Evolutionary conservation across 92 coral and sea anemone species (phyloP).

Genomic region (Epizoanthus ramosus): DNA sequence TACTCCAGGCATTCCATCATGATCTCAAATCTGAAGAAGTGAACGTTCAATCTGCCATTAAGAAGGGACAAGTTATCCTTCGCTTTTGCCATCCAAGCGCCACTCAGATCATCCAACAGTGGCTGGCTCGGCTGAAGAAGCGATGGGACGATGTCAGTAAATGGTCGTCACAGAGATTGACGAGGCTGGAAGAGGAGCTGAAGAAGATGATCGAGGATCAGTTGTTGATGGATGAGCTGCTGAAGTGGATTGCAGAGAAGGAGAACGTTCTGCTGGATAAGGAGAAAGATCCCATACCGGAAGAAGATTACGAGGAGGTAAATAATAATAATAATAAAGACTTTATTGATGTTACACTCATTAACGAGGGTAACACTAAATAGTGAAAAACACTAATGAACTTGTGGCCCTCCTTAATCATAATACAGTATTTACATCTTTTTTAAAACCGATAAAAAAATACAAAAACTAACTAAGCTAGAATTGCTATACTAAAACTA

Average conservation of each 20-base stretch:
- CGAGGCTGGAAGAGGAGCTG: constrained; percentile 87
- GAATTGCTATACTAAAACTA: no score
- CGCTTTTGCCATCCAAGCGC: constrained; percentile 99
- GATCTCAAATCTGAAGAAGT: constrained; percentile 87
- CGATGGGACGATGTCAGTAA: constrained; percentile 94
- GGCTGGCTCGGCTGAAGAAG: constrained; percentile 90
- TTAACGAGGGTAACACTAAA: no score
- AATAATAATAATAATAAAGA: no score
- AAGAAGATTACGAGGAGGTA: constrained; percentile 83
- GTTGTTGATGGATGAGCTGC: constrained; percentile 81
- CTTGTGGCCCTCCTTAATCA: no score
- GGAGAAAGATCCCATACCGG: constrained; percentile 90
- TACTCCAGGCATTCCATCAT: constrained; percentile 72
- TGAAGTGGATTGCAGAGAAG: constrained; percentile 87
- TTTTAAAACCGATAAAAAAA: no score
- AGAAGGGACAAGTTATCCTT: constrained; percentile 96
- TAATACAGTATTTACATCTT: no score
- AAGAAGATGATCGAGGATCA: constrained; percentile 79
- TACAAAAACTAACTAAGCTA: no score
- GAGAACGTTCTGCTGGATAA: constrained; percentile 80
- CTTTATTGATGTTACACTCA: no score
- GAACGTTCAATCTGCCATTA: constrained; percentile 88
- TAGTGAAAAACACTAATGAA: no score
- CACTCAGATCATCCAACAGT: constrained; percentile 90
- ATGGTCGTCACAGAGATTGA: constrained; percentile 92